Evolutionary conservation across 2,113 vertebrate species (phyloP).

Genomic region (Cyprinodon tularosa): DNA sequence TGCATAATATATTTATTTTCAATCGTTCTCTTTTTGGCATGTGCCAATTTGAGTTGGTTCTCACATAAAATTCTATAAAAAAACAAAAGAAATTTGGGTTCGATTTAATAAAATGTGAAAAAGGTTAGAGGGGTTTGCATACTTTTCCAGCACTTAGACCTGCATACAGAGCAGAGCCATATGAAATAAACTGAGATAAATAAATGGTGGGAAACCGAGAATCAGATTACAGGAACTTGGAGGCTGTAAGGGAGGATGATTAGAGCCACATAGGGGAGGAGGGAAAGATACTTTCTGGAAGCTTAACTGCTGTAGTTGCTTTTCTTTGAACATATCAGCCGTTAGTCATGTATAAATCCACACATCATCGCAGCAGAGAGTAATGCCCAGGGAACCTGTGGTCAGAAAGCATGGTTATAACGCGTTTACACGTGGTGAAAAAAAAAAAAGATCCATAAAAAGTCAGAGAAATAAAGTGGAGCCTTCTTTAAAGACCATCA

Average conservation of each 20-base stretch:
- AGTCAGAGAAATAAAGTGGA: not conserved
- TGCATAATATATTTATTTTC: no score
- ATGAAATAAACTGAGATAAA: slow-evolving; percentile 13
- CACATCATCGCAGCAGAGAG: slow-evolving; percentile 25
- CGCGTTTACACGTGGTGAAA: slow-evolving; percentile 13
- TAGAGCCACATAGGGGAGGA: slow-evolving; percentile 27
- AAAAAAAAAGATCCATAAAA: not conserved
- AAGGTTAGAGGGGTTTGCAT: not conserved
- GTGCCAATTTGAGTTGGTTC: no score
- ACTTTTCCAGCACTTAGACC: not conserved
- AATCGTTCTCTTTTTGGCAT: no score
- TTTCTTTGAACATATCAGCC: slow-evolving; percentile 38
- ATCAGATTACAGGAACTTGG: slow-evolving; percentile 15
- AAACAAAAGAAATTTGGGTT: no score
- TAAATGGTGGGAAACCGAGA: slow-evolving; percentile 6
- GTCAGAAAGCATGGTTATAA: not conserved
- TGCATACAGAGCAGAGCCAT: slow-evolving; percentile 22
- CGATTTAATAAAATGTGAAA: no score
- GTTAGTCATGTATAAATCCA: slow-evolving; percentile 61
- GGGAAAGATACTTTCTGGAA: slow-evolving; percentile 35
- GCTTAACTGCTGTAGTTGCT: slow-evolving; percentile 47
- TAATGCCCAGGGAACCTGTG: slow-evolving; percentile 20
- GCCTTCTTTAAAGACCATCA: not conserved
- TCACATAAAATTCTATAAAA: no score
- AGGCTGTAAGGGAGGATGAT: slow-evolving; percentile 14